These are phyloP conservation scores for Enteromius trimaculatus DNA, from an alignment of 2,797 vertebrate genomes.

Conservation along the genomic window DNA sequence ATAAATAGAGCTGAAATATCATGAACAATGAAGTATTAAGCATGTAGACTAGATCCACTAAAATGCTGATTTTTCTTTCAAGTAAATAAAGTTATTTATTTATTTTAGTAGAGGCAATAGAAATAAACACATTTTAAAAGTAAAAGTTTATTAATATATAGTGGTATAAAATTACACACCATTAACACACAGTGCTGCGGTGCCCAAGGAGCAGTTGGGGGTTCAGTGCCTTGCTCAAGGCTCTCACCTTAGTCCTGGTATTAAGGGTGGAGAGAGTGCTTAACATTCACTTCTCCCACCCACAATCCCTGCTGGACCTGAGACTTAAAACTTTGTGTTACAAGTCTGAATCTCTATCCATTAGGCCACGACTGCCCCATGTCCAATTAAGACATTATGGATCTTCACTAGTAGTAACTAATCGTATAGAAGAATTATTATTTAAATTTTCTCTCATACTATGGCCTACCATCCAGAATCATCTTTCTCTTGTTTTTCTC, in stretches of 20 bases:
- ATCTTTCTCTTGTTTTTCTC: background rate
- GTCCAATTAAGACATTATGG: background rate
- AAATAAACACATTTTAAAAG: background rate
- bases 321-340: no score
- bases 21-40: background rate
- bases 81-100: background rate
- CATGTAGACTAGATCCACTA: background rate
- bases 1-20: background rate
- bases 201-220: no score
- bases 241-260: no score
- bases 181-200: no score
- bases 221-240: no score
- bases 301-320: no score
- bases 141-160: background rate
- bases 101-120: background rate
- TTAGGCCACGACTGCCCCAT: no score
- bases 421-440: background rate
- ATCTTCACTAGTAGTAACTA: background rate
- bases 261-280: no score
- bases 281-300: no score
- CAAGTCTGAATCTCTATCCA: no score
- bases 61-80: background rate
- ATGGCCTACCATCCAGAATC: background rate
- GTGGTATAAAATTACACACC: no score
- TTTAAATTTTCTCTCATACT: background rate